Conservation (phyloP, 2,113 vertebrate genomes). For the Petrocephalus zakoni region DNA sequence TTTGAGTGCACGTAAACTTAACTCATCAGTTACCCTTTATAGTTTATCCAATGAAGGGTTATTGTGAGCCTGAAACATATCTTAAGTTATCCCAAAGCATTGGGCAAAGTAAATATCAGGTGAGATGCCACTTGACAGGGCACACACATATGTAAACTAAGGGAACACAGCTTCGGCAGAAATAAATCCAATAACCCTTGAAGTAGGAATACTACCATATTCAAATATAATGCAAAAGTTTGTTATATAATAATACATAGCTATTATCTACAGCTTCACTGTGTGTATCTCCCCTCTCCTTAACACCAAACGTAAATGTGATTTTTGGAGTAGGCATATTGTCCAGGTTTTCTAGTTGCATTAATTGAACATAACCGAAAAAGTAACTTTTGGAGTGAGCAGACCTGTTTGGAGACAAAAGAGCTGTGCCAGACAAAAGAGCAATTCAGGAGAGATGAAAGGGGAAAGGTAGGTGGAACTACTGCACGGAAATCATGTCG, state of each 20-base stretch:
- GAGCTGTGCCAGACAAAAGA: neutral
- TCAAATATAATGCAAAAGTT: neutral
- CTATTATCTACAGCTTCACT: neutral
- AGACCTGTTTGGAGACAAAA: neutral
- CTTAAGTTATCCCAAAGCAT: neutral
- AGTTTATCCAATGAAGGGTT: neutral
- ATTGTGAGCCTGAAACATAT: neutral
- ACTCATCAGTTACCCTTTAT: neutral
- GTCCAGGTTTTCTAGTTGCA: neutral
- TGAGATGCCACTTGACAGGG: neutral
- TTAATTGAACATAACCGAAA: neutral
- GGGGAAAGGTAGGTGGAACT: neutral
- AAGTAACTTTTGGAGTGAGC: neutral
- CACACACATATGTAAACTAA: neutral
- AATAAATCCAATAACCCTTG: neutral
- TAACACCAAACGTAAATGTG: neutral
- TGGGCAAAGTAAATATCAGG: neutral
- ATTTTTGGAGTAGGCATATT: neutral
- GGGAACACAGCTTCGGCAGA: neutral
- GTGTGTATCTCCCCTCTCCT: neutral
- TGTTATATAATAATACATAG: neutral
- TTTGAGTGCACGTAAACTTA: neutral
- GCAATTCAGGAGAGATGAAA: neutral
- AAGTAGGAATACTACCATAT: neutral
- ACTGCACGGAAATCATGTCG: neutral